Conservation (phyloP, 2,888 invertebrate species). For the Trisateles emortualis region DNA sequence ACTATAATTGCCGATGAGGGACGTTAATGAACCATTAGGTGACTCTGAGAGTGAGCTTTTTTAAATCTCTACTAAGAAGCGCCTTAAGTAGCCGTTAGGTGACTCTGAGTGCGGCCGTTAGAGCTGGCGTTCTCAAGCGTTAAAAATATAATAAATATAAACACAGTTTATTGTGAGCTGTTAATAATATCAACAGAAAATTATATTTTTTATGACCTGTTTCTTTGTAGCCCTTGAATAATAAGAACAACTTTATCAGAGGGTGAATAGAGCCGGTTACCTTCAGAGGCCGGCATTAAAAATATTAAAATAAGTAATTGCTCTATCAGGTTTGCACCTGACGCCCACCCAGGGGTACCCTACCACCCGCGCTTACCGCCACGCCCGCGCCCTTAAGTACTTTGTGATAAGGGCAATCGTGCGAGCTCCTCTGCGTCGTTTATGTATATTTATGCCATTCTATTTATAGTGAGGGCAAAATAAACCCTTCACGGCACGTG, state of each 20-base stretch:
- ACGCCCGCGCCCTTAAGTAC: slow-evolving; percentile 63
- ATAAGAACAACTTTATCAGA: slow-evolving; percentile 63
- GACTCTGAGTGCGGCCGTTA: too few species aligned
- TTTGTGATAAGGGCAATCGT: slow-evolving; percentile 70
- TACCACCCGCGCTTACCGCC: slow-evolving; percentile 52
- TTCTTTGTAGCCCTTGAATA: slow-evolving; percentile 58
- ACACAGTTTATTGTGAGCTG: slow-evolving; percentile 19
- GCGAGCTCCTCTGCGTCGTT: slow-evolving; percentile 47
- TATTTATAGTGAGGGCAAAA: slow-evolving; percentile 48
- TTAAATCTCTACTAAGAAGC: too few species aligned
- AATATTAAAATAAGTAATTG: slow-evolving; percentile 84
- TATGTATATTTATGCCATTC: slow-evolving; percentile 50
- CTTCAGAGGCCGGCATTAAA: slow-evolving; percentile 71
- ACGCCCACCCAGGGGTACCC: slow-evolving; percentile 56
- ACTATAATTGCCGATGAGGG: too few species aligned
- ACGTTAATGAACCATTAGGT: too few species aligned
- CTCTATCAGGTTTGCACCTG: slow-evolving; percentile 80
- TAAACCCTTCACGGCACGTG: slow-evolving; percentile 46
- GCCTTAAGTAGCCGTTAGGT: too few species aligned
- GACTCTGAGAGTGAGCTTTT: too few species aligned
- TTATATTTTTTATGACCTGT: slow-evolving; percentile 40
- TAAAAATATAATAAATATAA: too few species aligned
- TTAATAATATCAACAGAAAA: slow-evolving; percentile 24
- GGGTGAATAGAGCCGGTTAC: slow-evolving; percentile 61
- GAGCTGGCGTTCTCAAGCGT: too few species aligned